These are phyloP conservation scores for Furnarius figulus DNA, from an alignment of 2,113 vertebrate genomes.

Conservation along the genomic window DNA sequence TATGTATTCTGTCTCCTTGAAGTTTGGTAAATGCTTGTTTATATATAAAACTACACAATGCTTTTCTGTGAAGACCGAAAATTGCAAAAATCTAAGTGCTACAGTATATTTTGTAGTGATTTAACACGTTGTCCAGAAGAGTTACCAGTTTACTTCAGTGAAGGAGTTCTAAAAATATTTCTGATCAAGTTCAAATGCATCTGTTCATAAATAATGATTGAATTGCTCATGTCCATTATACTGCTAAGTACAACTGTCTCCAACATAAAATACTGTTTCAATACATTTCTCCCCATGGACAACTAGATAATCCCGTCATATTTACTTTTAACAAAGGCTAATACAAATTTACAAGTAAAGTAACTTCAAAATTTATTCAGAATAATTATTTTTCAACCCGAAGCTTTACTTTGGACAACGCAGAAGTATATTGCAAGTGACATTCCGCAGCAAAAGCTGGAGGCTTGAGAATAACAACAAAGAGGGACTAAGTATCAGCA, in stretches of 20 bases:
- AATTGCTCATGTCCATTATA: slow-evolving; percentile 29
- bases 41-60: slow-evolving; percentile 64
- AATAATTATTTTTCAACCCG: slow-evolving; percentile 59
- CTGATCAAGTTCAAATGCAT: slow-evolving; percentile 61
- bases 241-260: slow-evolving; percentile 63
- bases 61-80: slow-evolving; percentile 35
- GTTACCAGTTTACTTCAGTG: slow-evolving; percentile 56
- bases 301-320: slow-evolving; percentile 38
- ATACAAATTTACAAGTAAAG: slow-evolving; percentile 68
- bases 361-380: slow-evolving; percentile 65
- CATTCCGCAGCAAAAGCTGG: slow-evolving; percentile 63
- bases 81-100: slow-evolving; percentile 53
- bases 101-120: slow-evolving; percentile 70
- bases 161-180: slow-evolving; percentile 60
- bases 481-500: slow-evolving; percentile 39
- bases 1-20: slow-evolving; percentile 25
- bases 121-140: slow-evolving; percentile 65
- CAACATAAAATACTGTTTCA: slow-evolving; percentile 70
- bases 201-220: slow-evolving; percentile 73
- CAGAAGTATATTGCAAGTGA: slow-evolving; percentile 50
- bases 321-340: slow-evolving; percentile 54
- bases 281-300: slow-evolving; percentile 38
- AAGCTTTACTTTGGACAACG: slow-evolving; percentile 57
- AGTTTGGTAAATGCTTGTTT: slow-evolving; percentile 48
- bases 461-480: slow-evolving; percentile 49